Evolutionary conservation across 2,113 vertebrate genomes (phyloP), one percentile per base, ranked within the genome.

Genomic region (Nesoenas mayeri): DNA sequence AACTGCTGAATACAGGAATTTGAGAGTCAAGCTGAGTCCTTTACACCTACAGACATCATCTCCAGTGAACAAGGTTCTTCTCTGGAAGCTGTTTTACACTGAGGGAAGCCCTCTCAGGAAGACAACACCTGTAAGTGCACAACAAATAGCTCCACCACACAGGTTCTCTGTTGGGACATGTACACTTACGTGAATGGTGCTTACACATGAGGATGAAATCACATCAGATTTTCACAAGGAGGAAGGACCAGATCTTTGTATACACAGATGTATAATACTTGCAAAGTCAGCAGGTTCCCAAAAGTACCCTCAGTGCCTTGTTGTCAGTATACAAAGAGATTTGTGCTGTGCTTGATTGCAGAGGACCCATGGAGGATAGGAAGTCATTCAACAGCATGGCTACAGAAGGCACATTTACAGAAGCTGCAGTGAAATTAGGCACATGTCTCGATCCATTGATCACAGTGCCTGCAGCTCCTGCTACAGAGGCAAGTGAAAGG

Each of bases 371-470:
- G 29, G 51, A 83, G 31, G 28, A 82, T 3, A 87, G 10, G 47
- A 91, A 89, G 54, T 48, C 74, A 88, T 65, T 89, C 82, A 83
- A 73, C 51, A 94, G 64, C 61, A 74, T 0, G 1, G 50, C 85
- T 91, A 65, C 62, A 89, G 40, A 89, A 75, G 74, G 75, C 75
- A 92, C 9, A 70, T 88, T 91, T 34, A 73, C 53, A 88, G 81
- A 92, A 79, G 50, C 78, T 1, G 8, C 94, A 93, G 81, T 62
- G 64, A 96, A 96, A 96, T 85, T 36, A 93, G 67, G 53, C 42
- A 70, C 6, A 3, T 61, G 65, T 95, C 80, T 97, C 15, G 5
- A 95, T 70, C 73, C 89, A 91, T 12, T 93, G 91, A 94, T 92
- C 87, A 81, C 69, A 81, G 72, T 18, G 62, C 50, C 66, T 78